Evolutionary conservation across 1,140 invertebrate species (phyloP).

Genomic region (Octopus sinensis): DNA sequence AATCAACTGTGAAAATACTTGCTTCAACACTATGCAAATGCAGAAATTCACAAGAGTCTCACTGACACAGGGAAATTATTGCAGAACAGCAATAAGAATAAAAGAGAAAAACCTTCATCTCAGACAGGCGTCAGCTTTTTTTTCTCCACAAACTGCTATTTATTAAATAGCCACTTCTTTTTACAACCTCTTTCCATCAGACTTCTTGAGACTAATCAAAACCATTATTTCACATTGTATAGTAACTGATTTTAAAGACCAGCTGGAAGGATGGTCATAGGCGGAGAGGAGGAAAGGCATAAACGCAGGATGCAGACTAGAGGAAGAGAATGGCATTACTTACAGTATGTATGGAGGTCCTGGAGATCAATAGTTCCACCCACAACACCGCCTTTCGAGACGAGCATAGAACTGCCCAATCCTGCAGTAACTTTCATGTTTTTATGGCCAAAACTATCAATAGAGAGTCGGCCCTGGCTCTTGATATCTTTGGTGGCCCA

Average conservation of each 20-base stretch:
- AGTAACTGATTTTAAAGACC: neutral
- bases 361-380: constrained; percentile 89
- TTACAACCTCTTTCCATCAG: neutral
- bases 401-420: constrained; percentile 82
- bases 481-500: constrained; percentile 89
- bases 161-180: too few relatives aligned
- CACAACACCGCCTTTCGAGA: constrained; percentile 93
- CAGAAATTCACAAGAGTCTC: too few relatives aligned
- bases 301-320: too few relatives aligned
- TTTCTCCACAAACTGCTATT: too few relatives aligned
- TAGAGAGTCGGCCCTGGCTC: constrained; percentile 85
- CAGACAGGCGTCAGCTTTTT: too few relatives aligned
- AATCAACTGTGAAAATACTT: too few relatives aligned
- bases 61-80: too few relatives aligned
- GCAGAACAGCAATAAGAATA: too few relatives aligned
- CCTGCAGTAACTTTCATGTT: constrained; percentile 87
- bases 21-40: too few relatives aligned
- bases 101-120: too few relatives aligned
- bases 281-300: too few relatives aligned
- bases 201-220: neutral
- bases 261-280: too few relatives aligned
- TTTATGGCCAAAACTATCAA: constrained; percentile 90
- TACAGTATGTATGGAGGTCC: constrained; percentile 81
- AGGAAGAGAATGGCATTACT: constrained; percentile 38
- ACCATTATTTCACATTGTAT: neutral